Percentiles rank a stretch among this genome's conserved stretches.
Conservation (phyloP, 1,140 invertebrate species). For the Thaumetopoea pityocampa region DNA sequence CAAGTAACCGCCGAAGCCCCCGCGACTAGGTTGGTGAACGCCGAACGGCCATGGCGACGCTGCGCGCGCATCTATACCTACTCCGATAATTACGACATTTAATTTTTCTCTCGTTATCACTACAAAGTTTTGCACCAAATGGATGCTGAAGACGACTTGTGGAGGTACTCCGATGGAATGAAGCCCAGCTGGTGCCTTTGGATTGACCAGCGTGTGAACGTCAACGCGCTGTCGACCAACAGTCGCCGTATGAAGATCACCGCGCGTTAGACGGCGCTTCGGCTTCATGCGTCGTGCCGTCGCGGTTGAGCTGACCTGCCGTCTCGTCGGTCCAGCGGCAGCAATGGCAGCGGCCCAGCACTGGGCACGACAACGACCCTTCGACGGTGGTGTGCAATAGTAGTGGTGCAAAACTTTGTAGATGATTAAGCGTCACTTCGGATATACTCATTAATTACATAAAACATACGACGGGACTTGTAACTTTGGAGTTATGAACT, state of each 20-base stretch:
- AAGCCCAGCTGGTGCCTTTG: too few relatives aligned
- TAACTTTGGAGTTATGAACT: not conserved
- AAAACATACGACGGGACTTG: conserved; percentile 3
- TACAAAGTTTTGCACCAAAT: conserved; percentile 73
- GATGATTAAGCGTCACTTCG: conserved; percentile 43
- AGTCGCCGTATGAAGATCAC: too few relatives aligned
- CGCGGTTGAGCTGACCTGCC: too few relatives aligned
- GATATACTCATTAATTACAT: conserved; percentile 15
- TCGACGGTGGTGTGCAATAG: too few relatives aligned
- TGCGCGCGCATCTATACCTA: conserved; percentile 51
- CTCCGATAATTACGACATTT: conserved; percentile 44
- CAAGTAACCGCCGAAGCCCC: conserved; percentile 60
- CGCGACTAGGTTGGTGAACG: conserved; percentile 68
- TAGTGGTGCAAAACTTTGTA: conserved; percentile 76
- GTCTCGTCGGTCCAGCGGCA: not conserved
- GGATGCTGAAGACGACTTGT: too few relatives aligned
- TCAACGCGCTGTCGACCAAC: too few relatives aligned
- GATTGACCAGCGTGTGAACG: too few relatives aligned
- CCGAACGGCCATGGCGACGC: conserved; percentile 53
- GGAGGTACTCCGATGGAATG: too few relatives aligned
- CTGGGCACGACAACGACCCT: not conserved
- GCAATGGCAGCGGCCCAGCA: conserved; percentile 2
- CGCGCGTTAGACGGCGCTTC: too few relatives aligned
- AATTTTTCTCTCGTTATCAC: conserved; percentile 45
- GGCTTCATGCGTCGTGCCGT: too few relatives aligned